A percentile compares a stretch with the other conserved stretches of the same genome.
Conservation (phyloP, 2,888 invertebrate species). For the Capitulum mitella region DNA sequence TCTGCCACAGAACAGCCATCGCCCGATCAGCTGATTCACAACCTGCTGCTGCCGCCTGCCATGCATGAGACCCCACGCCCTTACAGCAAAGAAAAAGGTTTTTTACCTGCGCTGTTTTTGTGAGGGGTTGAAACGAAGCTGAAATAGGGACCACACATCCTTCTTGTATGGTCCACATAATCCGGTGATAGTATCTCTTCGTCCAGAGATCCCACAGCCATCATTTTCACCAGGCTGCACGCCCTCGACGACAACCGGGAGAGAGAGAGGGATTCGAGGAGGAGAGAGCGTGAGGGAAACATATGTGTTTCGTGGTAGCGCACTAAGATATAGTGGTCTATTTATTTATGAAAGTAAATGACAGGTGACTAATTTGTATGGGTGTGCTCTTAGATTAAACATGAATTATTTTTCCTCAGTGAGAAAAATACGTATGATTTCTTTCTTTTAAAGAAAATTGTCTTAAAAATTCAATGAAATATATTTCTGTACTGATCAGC, state of each 20-base stretch:
- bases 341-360: neutral
- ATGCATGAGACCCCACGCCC: conserved; percentile 1
- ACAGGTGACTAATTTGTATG: too few relatives aligned
- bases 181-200: conserved; percentile 15
- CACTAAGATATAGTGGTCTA: too few relatives aligned
- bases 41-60: neutral
- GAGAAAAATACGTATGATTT: too few relatives aligned
- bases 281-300: conserved; percentile 6
- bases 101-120: conserved; percentile 17
- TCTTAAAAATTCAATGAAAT: neutral
- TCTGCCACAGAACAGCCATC: neutral
- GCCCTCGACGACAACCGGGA: neutral
- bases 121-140: conserved; percentile 16
- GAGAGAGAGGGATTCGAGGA: conserved; percentile 13
- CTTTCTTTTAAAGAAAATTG: too few relatives aligned
- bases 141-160: conserved; percentile 19
- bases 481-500: neutral
- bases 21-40: conserved; percentile 7
- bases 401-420: too few relatives aligned
- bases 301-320: conserved; percentile 23
- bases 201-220: conserved; percentile 21
- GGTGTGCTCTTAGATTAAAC: too few relatives aligned
- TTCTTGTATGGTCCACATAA: conserved; percentile 16
- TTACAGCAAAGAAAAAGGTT: neutral
- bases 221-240: conserved; percentile 23